These are phyloP conservation scores for Eurystomus gularis DNA, from an alignment of 2,113 vertebrate species.

Conservation along the genomic window DNA sequence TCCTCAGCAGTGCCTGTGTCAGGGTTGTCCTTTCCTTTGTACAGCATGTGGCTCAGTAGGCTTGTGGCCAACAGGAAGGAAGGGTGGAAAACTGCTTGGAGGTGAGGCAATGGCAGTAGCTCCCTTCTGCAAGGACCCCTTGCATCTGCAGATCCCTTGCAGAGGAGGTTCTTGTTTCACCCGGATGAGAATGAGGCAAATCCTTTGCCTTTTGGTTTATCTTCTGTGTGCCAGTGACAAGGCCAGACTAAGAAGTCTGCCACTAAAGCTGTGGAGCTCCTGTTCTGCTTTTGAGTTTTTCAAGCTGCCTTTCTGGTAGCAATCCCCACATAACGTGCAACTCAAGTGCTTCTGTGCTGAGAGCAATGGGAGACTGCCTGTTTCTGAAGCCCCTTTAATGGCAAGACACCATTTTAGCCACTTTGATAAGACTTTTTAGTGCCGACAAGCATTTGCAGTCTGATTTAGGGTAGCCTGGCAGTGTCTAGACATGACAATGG, in stretches of 20 bases:
- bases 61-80: neutral
- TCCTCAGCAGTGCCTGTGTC: neutral
- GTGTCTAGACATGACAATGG: neutral
- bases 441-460: neutral
- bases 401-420: neutral
- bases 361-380: neutral
- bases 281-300: neutral
- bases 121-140: neutral
- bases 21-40: neutral
- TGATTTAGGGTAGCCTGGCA: neutral
- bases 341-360: rapidly evolving
- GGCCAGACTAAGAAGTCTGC: neutral
- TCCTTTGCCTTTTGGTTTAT: neutral
- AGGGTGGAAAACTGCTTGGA: neutral
- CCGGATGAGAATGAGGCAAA: neutral
- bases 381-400: neutral
- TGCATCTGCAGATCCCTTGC: neutral
- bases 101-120: neutral
- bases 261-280: neutral
- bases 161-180: neutral
- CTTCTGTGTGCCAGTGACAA: neutral
- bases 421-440: neutral
- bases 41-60: rapidly evolving
- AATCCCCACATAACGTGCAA: rapidly evolving
- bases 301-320: neutral